phyloP scores from a whole-genome alignment of 2,888 invertebrate species.

The Mactromeris polynyma region DNA sequence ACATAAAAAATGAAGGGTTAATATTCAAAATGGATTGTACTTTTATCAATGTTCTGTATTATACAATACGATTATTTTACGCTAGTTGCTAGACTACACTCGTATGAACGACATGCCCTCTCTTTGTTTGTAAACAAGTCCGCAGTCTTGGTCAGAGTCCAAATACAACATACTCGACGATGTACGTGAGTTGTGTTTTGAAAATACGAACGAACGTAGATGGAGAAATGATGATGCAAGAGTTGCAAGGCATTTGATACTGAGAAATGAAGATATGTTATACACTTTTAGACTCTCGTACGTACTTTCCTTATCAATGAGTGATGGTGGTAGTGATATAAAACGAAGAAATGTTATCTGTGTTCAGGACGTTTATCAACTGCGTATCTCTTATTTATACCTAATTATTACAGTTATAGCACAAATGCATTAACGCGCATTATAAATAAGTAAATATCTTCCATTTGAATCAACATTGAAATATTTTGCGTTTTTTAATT shows the following conservation, averaged over 20 bases:
- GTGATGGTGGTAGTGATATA: too few relatives aligned
- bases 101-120: neutral
- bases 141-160: neutral
- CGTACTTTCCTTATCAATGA: too few relatives aligned
- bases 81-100: neutral
- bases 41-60: neutral
- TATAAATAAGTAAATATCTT: too few relatives aligned
- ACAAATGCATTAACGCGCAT: too few relatives aligned
- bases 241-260: neutral
- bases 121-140: slow-evolving; percentile 3
- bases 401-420: too few relatives aligned
- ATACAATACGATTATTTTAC: neutral
- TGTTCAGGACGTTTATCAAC: too few relatives aligned
- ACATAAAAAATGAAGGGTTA: too few relatives aligned
- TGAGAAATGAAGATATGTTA: neutral
- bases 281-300: too few relatives aligned
- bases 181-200: neutral
- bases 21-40: neutral
- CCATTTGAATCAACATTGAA: too few relatives aligned
- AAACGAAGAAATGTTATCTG: too few relatives aligned
- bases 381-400: too few relatives aligned
- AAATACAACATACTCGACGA: neutral
- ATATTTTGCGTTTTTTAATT: too few relatives aligned
- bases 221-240: slow-evolving; percentile 32
- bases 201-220: neutral